These are phyloP conservation scores for Serranus cabrilla DNA, from an alignment of 2,797 vertebrate species.

Conservation along the genomic window DNA sequence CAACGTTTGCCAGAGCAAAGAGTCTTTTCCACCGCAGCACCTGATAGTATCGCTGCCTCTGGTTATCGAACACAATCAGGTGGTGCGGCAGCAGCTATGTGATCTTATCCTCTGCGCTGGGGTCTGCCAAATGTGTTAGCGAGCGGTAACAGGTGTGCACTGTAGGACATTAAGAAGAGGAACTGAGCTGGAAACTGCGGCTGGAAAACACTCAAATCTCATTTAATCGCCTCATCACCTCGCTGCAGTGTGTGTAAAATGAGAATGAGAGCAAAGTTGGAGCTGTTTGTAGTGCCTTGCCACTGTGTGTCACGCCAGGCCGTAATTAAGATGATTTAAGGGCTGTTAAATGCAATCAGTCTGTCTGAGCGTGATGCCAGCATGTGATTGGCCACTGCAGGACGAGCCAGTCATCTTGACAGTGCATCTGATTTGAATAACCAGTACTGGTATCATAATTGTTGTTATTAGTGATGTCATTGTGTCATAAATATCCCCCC, in stretches of 20 bases:
- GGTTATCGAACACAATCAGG: slow-evolving; percentile 33
- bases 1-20: slow-evolving; percentile 58
- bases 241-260: slow-evolving; percentile 21
- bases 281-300: slow-evolving; percentile 39
- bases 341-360: slow-evolving; percentile 64
- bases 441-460: slow-evolving; percentile 24
- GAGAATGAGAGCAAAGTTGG: slow-evolving; percentile 29
- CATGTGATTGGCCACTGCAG: slow-evolving; percentile 43
- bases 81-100: slow-evolving; percentile 27
- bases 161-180: slow-evolving; percentile 35
- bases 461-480: slow-evolving; percentile 37
- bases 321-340: slow-evolving; percentile 75
- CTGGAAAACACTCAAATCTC: slow-evolving; percentile 38
- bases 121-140: slow-evolving; percentile 33
- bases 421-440: slow-evolving; percentile 27
- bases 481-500: slow-evolving; percentile 14
- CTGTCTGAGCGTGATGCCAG: slow-evolving; percentile 40
- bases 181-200: slow-evolving; percentile 32
- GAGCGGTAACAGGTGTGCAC: slow-evolving; percentile 14
- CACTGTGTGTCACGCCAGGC: slow-evolving; percentile 55
- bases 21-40: slow-evolving; percentile 33
- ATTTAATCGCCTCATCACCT: slow-evolving; percentile 40
- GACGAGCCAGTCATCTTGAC: slow-evolving; percentile 36
- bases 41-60: slow-evolving; percentile 66
- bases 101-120: slow-evolving; percentile 51